phyloP scores from a whole-genome alignment of 2,113 vertebrate genomes.

The Dolichallabes microphthalmus region DNA sequence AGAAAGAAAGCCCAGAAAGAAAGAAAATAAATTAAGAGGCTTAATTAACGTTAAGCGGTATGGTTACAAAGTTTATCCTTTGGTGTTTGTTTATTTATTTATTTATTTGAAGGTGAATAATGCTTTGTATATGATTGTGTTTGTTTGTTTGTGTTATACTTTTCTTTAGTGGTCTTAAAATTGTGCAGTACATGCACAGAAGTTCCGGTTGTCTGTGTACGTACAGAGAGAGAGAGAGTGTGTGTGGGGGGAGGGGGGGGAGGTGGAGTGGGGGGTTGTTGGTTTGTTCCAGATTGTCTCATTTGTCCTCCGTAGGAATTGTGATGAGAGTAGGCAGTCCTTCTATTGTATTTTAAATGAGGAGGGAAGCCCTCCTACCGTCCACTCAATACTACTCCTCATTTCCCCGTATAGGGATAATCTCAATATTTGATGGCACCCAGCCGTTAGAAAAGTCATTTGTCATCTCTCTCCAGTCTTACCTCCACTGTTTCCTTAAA shows the following conservation, averaged over 20 bases:
- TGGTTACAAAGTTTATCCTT: not conserved
- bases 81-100: not conserved
- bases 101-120: not conserved
- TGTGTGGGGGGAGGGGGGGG: not conserved
- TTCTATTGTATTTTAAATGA: conserved; percentile 63
- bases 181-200: not conserved
- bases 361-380: conserved; percentile 39
- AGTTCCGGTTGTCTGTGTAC: not conserved
- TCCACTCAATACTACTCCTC: conserved; percentile 35
- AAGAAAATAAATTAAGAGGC: not conserved
- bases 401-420: conserved; percentile 34
- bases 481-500: not conserved
- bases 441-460: conserved; percentile 60
- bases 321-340: conserved; percentile 45
- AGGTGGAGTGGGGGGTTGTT: not conserved
- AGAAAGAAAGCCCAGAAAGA: not conserved
- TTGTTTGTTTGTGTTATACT: not conserved
- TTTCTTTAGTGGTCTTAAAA: not conserved
- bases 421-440: conserved; percentile 54
- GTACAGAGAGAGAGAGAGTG: not conserved
- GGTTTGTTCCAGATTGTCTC: conserved; percentile 23
- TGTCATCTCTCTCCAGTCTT: conserved; percentile 52
- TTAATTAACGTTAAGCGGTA: too few relatives aligned
- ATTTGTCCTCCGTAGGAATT: conserved; percentile 32
- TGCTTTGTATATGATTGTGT: conserved; percentile 14